These are phyloP conservation scores for Leistus spinibarbis DNA, from an alignment of 2,888 invertebrate species.

Conservation along the genomic window DNA sequence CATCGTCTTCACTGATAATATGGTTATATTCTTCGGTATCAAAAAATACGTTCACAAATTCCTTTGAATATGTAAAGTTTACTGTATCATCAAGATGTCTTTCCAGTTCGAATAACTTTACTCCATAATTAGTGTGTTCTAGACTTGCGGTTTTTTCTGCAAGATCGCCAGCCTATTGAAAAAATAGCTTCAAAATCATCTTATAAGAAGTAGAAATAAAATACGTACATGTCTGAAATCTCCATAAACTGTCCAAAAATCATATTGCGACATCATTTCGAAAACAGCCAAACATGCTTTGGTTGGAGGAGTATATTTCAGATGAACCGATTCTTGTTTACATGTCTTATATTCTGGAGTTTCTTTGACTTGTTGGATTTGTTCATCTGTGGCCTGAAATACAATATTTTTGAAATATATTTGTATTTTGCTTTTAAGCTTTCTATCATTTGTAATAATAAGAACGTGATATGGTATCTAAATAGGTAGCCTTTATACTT, in stretches of 20 bases:
- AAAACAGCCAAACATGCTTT: background rate
- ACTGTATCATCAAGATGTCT: background rate
- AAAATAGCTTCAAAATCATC: too few species aligned
- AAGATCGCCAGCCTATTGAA: background rate
- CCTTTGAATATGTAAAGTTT: background rate
- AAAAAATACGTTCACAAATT: background rate
- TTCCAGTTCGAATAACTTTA: background rate
- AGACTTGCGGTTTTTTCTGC: background rate
- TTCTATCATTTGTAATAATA: background rate
- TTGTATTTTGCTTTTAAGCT: background rate
- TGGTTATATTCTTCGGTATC: background rate
- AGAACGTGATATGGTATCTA: background rate
- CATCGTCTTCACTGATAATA: background rate
- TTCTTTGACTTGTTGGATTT: background rate
- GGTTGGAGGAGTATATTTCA: conserved; percentile 25
- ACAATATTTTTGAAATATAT: background rate
- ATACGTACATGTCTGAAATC: background rate
- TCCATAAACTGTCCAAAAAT: background rate
- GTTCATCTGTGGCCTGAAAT: background rate
- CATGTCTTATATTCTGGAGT: conserved; percentile 7
- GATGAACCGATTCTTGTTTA: conserved; percentile 14
- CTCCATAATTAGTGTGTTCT: background rate
- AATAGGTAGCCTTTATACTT: background rate
- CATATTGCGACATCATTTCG: background rate
- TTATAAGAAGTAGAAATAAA: background rate